Evolutionary conservation across 1,140 invertebrate species (phyloP), one percentile per base, ranked within the genome.

Genomic region (Manduca sexta): DNA sequence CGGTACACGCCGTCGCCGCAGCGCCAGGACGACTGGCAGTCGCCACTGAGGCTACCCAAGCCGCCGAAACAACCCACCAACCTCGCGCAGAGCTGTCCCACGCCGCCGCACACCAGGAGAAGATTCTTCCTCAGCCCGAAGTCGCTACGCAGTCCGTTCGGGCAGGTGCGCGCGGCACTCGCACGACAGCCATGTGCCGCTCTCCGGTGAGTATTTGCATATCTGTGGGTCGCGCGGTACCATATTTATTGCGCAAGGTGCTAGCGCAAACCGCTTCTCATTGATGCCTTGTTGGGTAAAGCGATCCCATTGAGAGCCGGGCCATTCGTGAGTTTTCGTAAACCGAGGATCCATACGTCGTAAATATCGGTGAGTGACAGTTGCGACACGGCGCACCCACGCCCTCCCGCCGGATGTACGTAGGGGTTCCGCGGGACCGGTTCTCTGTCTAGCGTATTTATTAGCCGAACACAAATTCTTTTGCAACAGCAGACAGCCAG

Each of bases 81-180:
- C 10, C 85, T 88, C 69, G 87, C 80, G 2, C 88, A 88, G 64
- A 92, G 91, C 73, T 93, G 92, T 60, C 93, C 93, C 34, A 94
- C 93, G 14, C 93, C 93, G 33, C 93, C 93, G 0, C 92, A 93
- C 64, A 92, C 91, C 35, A 88, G 93, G 52, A 90, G 92, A 76
- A 91, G 92, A 85, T 94, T 94, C 82, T 93, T 93, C 77, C 88
- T 94, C 13, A 94, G 92, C 60, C 90, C 93, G 0, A 94, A 94
- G 79, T 90, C 90, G 12, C 74, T 94, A 21, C 87, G 91, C 45
- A 94, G 90, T 74, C 92, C 93, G 5, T 93, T 93, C 55, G 87
- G 88, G 3, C 80, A 88, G 16, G n/a, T 74, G 87, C 33, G 65
- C 66, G 45, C 65, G 82, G 15, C 82, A 83, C 60, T 77, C 78